Percentiles rank a stretch among this genome's conserved stretches.
Evolutionary conservation across 2,797 vertebrate genomes (phyloP).

Genomic region (Macropodus opercularis): DNA sequence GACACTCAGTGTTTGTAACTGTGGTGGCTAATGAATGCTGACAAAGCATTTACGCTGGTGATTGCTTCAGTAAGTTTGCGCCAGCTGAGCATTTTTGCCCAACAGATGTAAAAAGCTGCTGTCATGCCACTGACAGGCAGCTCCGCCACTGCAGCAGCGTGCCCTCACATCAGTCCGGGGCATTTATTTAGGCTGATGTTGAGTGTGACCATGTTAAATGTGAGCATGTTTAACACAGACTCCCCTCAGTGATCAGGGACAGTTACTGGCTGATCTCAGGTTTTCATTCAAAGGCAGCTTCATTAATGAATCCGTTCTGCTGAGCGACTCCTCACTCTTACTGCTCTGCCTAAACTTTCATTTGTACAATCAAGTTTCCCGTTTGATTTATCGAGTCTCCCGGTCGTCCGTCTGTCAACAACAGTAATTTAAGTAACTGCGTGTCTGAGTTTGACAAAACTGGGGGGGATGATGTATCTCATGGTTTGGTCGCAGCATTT

Average conservation of each 20-base stretch:
- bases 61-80: constrained; percentile 17
- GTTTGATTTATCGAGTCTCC: constrained; percentile 28
- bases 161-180: constrained; percentile 15
- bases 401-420: neutral
- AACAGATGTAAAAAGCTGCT: constrained; percentile 12
- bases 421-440: neutral
- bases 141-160: neutral
- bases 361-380: constrained; percentile 1
- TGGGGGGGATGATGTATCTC: constrained; percentile 36
- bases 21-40: constrained; percentile 25
- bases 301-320: neutral
- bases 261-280: constrained; percentile 18
- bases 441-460: constrained; percentile 50
- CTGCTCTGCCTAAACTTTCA: neutral
- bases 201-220: constrained; percentile 31
- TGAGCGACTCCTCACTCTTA: neutral
- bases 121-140: constrained; percentile 15
- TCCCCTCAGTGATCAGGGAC: constrained; percentile 29
- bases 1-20: constrained; percentile 13
- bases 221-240: constrained; percentile 20
- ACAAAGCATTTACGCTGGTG: constrained; percentile 31
- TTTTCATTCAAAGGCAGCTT: constrained; percentile 10
- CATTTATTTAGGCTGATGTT: constrained; percentile 25
- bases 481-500: constrained; percentile 18
- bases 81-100: constrained; percentile 11